phyloP scores from a whole-genome alignment of 2,888 invertebrate species.

The Drosophila prolongata region DNA sequence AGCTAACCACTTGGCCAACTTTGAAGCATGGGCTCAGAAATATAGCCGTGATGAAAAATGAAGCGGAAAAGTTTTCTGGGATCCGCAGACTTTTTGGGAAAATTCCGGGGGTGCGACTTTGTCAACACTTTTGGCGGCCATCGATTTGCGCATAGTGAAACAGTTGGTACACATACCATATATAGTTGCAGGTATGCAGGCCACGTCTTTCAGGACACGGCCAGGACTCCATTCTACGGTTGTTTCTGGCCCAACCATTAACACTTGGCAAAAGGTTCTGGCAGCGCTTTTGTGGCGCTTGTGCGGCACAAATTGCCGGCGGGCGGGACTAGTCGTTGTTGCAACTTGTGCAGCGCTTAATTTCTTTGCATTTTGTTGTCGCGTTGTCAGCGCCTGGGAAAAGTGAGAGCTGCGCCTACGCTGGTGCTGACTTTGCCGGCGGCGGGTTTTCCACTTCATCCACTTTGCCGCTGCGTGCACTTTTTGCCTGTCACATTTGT shows the following conservation, averaged over 20 bases:
- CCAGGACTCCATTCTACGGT: background rate
- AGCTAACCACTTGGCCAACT: slow-evolving; percentile 24
- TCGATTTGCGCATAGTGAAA: slow-evolving; percentile 7
- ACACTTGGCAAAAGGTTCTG: slow-evolving; percentile 52
- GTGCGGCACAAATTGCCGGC: slow-evolving; percentile 60
- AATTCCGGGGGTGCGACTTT: slow-evolving; percentile 25
- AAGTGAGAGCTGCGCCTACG: slow-evolving; percentile 21
- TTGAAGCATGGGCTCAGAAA: slow-evolving; percentile 35
- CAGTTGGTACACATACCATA: too few species aligned
- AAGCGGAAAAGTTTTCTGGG: slow-evolving; percentile 50
- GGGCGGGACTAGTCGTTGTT: slow-evolving; percentile 56
- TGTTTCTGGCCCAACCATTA: slow-evolving; percentile 22
- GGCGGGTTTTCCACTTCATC: slow-evolving; percentile 68
- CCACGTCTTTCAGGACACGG: slow-evolving; percentile 24
- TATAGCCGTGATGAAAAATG: slow-evolving; percentile 47
- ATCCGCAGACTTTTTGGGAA: slow-evolving; percentile 41
- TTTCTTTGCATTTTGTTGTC: slow-evolving; percentile 75
- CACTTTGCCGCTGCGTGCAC: slow-evolving; percentile 73
- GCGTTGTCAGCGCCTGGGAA: slow-evolving; percentile 61
- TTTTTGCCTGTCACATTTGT: slow-evolving; percentile 82
- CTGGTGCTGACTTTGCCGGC: slow-evolving; percentile 34
- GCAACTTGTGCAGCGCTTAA: slow-evolving; percentile 71
- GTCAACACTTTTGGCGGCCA: slow-evolving; percentile 45
- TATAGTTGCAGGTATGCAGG: slow-evolving; percentile 22
- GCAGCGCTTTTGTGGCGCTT: slow-evolving; percentile 46